Percentiles rank a stretch among this genome's conserved stretches.
These are phyloP conservation scores for Lagorchestes hirsutus DNA, from an alignment of 2,797 vertebrate genomes.

Conservation along the genomic window DNA sequence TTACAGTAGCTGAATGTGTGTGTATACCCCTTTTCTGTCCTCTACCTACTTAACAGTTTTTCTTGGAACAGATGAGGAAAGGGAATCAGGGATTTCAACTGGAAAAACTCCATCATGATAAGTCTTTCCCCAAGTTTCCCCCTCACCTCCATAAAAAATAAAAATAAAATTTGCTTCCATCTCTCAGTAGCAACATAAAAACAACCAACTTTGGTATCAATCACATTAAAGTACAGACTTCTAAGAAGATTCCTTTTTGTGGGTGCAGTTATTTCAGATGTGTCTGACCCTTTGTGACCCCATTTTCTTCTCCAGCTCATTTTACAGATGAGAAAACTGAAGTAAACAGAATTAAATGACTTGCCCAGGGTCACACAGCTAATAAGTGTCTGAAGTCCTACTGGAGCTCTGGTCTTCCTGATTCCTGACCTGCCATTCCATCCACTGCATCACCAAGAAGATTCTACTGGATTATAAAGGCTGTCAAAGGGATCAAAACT, in stretches of 20 bases:
- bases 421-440: background rate
- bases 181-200: background rate
- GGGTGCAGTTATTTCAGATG: background rate
- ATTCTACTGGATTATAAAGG: background rate
- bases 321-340: background rate
- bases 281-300: background rate
- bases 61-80: background rate
- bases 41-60: background rate
- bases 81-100: background rate
- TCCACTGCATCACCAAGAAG: background rate
- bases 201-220: background rate
- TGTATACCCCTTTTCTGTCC: background rate
- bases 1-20: background rate
- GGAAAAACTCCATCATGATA: background rate
- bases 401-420: background rate
- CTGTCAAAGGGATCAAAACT: background rate
- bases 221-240: background rate
- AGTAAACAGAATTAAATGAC: background rate
- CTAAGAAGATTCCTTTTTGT: background rate
- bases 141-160: background rate
- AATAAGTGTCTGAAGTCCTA: background rate
- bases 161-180: background rate
- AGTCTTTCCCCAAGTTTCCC: background rate
- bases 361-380: background rate
- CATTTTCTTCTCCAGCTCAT: background rate